A percentile compares a stretch with the other conserved stretches of the same genome.
Evolutionary conservation across 2,797 vertebrate species (phyloP).

Genomic region (Ctenosaura bakeri): DNA sequence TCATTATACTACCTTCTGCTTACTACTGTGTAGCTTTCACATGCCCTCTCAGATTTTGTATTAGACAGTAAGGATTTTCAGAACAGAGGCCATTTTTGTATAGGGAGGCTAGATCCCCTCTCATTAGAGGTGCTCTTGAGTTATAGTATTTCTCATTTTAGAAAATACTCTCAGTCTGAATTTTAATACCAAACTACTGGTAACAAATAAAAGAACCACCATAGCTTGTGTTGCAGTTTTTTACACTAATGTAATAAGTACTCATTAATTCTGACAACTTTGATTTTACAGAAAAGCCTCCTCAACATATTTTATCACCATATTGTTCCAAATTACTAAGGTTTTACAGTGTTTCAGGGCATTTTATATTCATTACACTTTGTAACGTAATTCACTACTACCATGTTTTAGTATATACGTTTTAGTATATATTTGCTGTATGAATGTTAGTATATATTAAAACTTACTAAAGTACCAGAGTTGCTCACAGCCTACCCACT

Average conservation of each 20-base stretch:
- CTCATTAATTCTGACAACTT: not conserved
- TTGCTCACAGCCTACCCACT: conserved; percentile 4
- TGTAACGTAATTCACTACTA: conserved; percentile 4
- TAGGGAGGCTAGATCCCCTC: not conserved
- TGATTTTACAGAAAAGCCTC: not conserved
- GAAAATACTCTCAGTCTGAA: no score
- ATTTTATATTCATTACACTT: conserved; percentile 35
- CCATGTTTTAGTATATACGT: conserved; percentile 25
- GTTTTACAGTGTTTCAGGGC: not conserved
- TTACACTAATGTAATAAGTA: not conserved
- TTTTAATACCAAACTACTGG: not conserved
- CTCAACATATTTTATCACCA: not conserved
- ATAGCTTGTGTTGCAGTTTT: not conserved
- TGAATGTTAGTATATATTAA: conserved; percentile 8
- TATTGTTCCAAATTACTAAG: not conserved
- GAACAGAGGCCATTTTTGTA: not conserved
- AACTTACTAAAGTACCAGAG: conserved; percentile 11
- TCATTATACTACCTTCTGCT: not conserved
- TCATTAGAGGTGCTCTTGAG: no score
- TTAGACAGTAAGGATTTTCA: not conserved
- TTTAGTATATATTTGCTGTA: conserved; percentile 1
- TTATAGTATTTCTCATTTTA: no score
- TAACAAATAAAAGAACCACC: not conserved
- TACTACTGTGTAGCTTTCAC: not conserved
- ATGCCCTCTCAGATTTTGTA: not conserved